Conservation (phyloP, 2,888 invertebrate genomes). For the Chymomyza amoena region DNA sequence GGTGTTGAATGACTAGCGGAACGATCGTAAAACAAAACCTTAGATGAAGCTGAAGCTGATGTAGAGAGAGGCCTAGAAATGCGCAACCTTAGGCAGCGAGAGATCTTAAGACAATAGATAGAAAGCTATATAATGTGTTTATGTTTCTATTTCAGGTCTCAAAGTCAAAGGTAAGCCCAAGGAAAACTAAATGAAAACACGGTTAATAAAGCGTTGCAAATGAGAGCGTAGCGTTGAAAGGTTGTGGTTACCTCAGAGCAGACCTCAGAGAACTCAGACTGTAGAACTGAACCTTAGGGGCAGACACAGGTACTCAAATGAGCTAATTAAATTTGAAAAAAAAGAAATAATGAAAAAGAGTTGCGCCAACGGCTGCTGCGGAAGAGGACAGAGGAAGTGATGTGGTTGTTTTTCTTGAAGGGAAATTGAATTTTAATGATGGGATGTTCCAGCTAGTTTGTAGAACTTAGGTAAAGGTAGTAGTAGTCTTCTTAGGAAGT, state of each 20-base stretch:
- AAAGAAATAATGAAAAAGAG: conserved; percentile 3
- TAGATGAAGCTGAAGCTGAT: background rate
- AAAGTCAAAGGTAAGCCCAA: conserved; percentile 23
- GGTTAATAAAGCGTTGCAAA: conserved; percentile 46
- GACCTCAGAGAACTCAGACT: background rate
- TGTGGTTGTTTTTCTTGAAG: conserved; percentile 14
- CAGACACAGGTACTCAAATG: background rate
- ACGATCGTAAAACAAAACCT: conserved; percentile 46
- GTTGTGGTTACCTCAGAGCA: background rate
- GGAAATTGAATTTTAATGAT: conserved; percentile 60
- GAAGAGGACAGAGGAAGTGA: conserved; percentile 45
- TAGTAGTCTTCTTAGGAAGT: background rate
- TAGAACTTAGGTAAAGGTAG: background rate
- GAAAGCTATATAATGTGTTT: conserved; percentile 53
- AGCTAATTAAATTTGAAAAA: conserved; percentile 16
- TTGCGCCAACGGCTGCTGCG: background rate
- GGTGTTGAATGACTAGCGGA: conserved; percentile 72
- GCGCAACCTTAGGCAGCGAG: background rate
- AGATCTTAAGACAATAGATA: conserved; percentile 54
- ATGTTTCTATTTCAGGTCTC: conserved; percentile 22
- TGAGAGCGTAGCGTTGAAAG: conserved; percentile 15
- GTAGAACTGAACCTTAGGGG: background rate
- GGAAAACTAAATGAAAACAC: conserved; percentile 37
- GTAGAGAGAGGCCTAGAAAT: conserved; percentile 11
- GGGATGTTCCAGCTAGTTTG: background rate